A percentile compares a stretch with the other conserved stretches of the same genome.
Conservation (phyloP, 37 sponge, comb jelly and placozoan genomes). For the Halichondria panicea region DNA sequence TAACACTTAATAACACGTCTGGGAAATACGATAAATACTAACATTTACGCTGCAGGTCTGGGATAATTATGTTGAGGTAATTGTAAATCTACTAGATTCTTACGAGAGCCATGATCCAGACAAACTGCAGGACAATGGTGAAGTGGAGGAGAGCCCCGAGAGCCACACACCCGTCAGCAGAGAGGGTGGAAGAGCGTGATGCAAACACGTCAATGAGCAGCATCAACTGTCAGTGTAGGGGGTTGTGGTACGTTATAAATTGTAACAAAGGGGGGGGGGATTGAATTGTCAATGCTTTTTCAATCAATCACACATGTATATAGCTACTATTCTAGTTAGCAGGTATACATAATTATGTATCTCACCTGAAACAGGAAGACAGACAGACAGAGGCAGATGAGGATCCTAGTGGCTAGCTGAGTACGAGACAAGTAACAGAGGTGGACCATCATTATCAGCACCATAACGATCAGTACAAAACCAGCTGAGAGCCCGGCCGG, state of each 20-base stretch:
- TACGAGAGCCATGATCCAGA: constrained; percentile 61
- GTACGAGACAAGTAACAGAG: constrained; percentile 47
- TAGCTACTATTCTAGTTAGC: background rate
- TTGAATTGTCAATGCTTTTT: background rate
- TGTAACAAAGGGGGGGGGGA: background rate
- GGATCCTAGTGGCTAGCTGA: constrained; percentile 45
- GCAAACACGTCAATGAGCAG: constrained; percentile 60
- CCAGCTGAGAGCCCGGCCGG: constrained; percentile 57
- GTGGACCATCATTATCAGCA: constrained; percentile 48
- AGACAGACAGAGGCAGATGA: constrained; percentile 51
- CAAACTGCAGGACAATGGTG: constrained; percentile 59
- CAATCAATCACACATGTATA: background rate
- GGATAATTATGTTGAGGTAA: background rate
- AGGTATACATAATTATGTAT: background rate
- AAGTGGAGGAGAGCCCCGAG: constrained; percentile 58
- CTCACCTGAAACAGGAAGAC: constrained; percentile 55
- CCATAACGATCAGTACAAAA: constrained; percentile 48
- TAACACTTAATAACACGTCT: no score
- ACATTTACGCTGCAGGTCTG: background rate
- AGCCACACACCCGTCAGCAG: constrained; percentile 52
- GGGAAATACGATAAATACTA: background rate
- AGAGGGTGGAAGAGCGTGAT: constrained; percentile 11
- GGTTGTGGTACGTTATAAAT: background rate
- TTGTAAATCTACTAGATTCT: background rate
- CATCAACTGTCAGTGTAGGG: constrained; percentile 27